A percentile compares a stretch with the other conserved stretches of the same genome.
phyloP scores from a whole-genome alignment of 2,797 vertebrate genomes.

The Enteromius fasciolatus region DNA sequence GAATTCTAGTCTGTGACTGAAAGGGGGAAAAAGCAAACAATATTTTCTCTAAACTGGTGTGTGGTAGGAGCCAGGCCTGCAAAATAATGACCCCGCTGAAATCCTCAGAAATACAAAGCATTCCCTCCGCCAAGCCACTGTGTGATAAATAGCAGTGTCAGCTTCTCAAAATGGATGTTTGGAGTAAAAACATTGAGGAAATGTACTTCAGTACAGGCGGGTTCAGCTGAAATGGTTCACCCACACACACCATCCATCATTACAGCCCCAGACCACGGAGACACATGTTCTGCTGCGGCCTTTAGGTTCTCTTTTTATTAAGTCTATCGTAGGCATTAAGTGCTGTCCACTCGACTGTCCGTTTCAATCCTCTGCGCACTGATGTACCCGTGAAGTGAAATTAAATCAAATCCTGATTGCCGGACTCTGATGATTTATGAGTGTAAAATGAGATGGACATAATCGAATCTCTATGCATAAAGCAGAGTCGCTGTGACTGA shows the following conservation, averaged over 20 bases:
- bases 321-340: conserved; percentile 51
- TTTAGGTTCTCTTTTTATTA: conserved; percentile 52
- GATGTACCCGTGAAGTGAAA: conserved; percentile 42
- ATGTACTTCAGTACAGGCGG: conserved; percentile 55
- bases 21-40: conserved; percentile 27
- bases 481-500: conserved; percentile 11
- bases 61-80: conserved; percentile 30
- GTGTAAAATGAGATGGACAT: conserved; percentile 50
- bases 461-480: conserved; percentile 49
- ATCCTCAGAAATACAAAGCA: conserved; percentile 45
- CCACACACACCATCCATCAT: conserved; percentile 67
- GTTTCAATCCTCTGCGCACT: conserved; percentile 27
- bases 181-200: conserved; percentile 59
- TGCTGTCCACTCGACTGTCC: conserved; percentile 42
- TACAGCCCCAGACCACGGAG: conserved; percentile 46
- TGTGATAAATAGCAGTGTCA: conserved; percentile 57
- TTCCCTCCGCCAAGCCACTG: conserved; percentile 20
- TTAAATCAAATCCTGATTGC: conserved; percentile 56
- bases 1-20: conserved; percentile 5
- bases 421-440: conserved; percentile 54
- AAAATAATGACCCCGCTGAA: conserved; percentile 55
- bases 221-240: conserved; percentile 55
- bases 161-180: conserved; percentile 59
- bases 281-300: conserved; percentile 38
- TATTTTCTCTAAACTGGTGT: conserved; percentile 30